Evolutionary conservation across 2,888 invertebrate species (phyloP).

Genomic region (Rotaria macrura): DNA sequence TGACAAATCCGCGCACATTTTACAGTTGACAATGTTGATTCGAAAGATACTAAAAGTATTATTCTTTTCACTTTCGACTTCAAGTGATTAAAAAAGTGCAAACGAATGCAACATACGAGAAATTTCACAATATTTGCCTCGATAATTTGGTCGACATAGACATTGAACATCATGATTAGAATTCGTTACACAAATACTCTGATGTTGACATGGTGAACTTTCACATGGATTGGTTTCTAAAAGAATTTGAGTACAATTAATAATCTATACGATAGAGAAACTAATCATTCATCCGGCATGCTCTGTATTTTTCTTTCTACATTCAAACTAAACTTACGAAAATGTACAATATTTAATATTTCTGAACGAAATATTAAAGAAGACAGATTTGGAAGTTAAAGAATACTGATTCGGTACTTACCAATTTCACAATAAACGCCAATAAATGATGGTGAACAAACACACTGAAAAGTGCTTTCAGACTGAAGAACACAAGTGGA

Average conservation of each 20-base stretch:
- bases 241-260: not conserved
- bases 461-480: not conserved
- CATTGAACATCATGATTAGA: conserved; percentile 21
- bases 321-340: conserved; percentile 11
- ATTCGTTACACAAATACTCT: conserved; percentile 9
- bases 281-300: not conserved
- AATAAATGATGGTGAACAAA: conserved; percentile 11
- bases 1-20: conserved; percentile 19
- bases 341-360: not conserved
- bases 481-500: conserved; percentile 21
- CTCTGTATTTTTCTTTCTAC: not conserved
- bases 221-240: conserved; percentile 26
- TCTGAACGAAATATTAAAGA: not conserved
- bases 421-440: conserved; percentile 27
- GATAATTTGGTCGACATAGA: conserved; percentile 19
- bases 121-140: conserved; percentile 24
- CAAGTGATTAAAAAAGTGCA: not conserved
- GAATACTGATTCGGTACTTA: no score
- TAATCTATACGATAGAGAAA: not conserved
- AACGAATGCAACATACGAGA: not conserved
- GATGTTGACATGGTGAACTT: conserved; percentile 24
- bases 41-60: not conserved
- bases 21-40: not conserved
- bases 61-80: not conserved
- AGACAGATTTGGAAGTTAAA: not conserved